phyloP scores from a whole-genome alignment of 2,113 vertebrate species.

The Tragelaphus strepsiceros region DNA sequence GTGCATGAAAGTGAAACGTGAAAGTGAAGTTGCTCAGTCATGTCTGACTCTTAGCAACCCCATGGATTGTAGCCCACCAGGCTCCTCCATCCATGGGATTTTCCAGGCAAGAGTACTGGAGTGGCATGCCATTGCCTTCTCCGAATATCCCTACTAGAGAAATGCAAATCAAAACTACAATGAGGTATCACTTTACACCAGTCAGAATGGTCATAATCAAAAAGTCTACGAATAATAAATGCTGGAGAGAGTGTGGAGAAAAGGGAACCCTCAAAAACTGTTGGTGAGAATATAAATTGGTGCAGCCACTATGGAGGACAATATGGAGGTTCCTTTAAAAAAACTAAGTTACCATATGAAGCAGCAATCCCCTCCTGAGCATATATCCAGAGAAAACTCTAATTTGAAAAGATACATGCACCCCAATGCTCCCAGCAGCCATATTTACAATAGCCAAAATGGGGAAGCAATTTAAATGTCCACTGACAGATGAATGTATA shows the following conservation, averaged over 20 bases:
- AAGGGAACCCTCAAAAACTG: neutral
- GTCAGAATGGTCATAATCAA: neutral
- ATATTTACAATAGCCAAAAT: neutral
- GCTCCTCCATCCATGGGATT: too few relatives aligned
- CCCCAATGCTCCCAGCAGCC: neutral
- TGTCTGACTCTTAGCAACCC: too few relatives aligned
- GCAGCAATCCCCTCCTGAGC: neutral
- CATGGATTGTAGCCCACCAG: too few relatives aligned
- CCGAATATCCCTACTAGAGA: neutral
- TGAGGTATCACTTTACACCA: neutral
- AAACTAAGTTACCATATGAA: neutral
- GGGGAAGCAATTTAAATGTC: neutral
- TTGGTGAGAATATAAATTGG: neutral
- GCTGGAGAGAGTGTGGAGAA: neutral
- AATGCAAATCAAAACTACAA: neutral
- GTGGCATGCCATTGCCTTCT: too few relatives aligned
- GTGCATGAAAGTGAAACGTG: too few relatives aligned
- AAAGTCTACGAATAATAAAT: neutral
- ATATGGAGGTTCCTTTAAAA: neutral
- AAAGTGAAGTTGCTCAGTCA: too few relatives aligned
- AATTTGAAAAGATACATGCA: neutral
- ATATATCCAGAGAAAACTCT: neutral
- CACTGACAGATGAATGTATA: neutral
- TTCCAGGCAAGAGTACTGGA: too few relatives aligned
- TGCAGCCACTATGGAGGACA: neutral